Conservation (phyloP, 2,113 vertebrate species). For the Parotia lawesii region DNA sequence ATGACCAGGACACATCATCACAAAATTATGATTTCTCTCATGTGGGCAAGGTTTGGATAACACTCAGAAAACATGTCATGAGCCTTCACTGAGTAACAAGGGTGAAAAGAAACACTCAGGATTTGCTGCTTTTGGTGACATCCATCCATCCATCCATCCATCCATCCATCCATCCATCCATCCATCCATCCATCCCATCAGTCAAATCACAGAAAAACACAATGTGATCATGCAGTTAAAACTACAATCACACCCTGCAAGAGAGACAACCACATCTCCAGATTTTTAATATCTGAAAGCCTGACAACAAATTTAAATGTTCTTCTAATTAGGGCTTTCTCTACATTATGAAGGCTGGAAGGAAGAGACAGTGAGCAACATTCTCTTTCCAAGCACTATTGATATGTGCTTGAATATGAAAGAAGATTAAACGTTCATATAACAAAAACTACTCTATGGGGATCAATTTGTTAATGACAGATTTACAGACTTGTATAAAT, state of each 20-base stretch:
- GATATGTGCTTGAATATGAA: not conserved
- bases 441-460: constrained; percentile 21
- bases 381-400: not conserved
- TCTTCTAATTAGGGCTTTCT: not conserved
- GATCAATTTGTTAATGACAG: constrained; percentile 39
- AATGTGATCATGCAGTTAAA: not conserved
- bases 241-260: not conserved
- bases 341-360: not conserved
- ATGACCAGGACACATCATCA: not conserved
- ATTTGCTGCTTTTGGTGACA: not conserved
- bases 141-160: not conserved
- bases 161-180: not conserved
- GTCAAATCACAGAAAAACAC: not conserved
- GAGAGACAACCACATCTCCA: not conserved
- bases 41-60: not conserved
- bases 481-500: constrained; percentile 20
- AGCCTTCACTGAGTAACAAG: not conserved
- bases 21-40: not conserved
- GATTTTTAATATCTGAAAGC: not conserved
- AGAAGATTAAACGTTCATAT: not conserved
- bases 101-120: not conserved
- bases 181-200: not conserved
- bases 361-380: not conserved
- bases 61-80: not conserved
- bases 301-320: not conserved